Evolutionary conservation across 2,888 invertebrate genomes (phyloP), one percentile per base, ranked within the genome.

Genomic region (Polyommatus icarus): DNA sequence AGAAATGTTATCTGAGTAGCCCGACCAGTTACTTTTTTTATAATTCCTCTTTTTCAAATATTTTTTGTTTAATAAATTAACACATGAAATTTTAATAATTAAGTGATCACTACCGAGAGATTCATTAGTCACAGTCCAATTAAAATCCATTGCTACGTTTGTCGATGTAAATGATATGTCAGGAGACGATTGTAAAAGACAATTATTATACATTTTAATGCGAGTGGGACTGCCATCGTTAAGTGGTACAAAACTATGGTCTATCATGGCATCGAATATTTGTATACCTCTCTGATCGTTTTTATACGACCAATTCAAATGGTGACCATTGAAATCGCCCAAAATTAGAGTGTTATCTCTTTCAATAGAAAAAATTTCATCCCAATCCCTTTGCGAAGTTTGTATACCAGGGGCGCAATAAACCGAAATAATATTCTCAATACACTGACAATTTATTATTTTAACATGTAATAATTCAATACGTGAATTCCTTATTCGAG

Each of bases 61-160:
- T 24, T 67, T 7, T 10, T 20, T 59, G 20, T 40, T n/a, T 10
- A 15, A n/a, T n/a, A 10, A 36, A 36, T 36, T 36, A 36, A 36
- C 40, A n/a, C n/a, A 32, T 36, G n/a, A 18, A 59, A 61, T 36
- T 61, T 76, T 76, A 61, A 76, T 57, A 8, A 79, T 76, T 3
- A 78, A 71, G 50, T 81, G 78, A 20, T 81, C 80, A 71, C 80
- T 81, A 1, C 80, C 79, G 24, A 81, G 75, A 12, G 76, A 61
- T 76, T 80, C 81, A n/a, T 81, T 24, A 24, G 24, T 24, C 24
- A 24, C 24, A 1, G 24, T 24, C 24, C 24, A 24, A 24, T 24
- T 24, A 24, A 24, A 24, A 24, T 24, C 24, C 24, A 24, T 24
- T 24, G 24, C 24, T 24, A 24, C 24, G 24, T 24, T 24, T 24